phyloP scores from a whole-genome alignment of 2,888 invertebrate genomes.

The Caenorhabditis doughertyi region DNA sequence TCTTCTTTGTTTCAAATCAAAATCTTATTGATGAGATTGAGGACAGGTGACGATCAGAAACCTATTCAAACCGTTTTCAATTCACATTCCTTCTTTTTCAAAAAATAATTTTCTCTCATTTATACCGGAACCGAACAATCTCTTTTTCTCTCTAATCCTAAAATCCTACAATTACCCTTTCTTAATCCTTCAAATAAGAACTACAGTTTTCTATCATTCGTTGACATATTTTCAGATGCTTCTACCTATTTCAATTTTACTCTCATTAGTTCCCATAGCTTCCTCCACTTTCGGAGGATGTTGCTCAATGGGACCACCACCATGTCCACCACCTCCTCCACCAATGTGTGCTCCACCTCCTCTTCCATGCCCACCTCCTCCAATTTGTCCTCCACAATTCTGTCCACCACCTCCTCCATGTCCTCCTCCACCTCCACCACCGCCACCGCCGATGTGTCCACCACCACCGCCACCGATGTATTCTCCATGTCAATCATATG shows the following conservation, averaged over 20 bases:
- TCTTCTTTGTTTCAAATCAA: constrained; percentile 46
- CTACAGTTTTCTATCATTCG: constrained; percentile 20
- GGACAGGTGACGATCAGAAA: constrained; percentile 37
- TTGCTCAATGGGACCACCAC: constrained; percentile 69
- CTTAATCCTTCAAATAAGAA: constrained; percentile 21
- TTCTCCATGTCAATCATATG: constrained; percentile 60
- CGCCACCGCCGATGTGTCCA: constrained; percentile 76
- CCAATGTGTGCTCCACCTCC: constrained; percentile 71
- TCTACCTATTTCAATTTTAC: constrained; percentile 48
- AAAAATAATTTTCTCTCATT: constrained; percentile 10
- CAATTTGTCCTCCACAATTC: constrained; percentile 77
- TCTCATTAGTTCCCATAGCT: constrained; percentile 51
- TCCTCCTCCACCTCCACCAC: constrained; percentile 78
- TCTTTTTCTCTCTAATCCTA: constrained; percentile 5
- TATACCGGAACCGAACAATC: constrained; percentile 15
- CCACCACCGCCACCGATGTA: constrained; percentile 75
- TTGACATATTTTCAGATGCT: constrained; percentile 40
- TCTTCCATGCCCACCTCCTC: constrained; percentile 79
- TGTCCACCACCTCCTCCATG: constrained; percentile 79
- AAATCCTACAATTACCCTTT: constrained; percentile 32
- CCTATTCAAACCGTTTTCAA: constrained; percentile 26
- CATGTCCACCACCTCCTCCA: constrained; percentile 65
- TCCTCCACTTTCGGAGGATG: constrained; percentile 68
- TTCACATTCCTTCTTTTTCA: constrained; percentile 9
- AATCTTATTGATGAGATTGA: constrained; percentile 31